These are phyloP conservation scores for Echinops telfairi DNA, from an alignment of 2,113 vertebrate genomes.

Conservation along the genomic window DNA sequence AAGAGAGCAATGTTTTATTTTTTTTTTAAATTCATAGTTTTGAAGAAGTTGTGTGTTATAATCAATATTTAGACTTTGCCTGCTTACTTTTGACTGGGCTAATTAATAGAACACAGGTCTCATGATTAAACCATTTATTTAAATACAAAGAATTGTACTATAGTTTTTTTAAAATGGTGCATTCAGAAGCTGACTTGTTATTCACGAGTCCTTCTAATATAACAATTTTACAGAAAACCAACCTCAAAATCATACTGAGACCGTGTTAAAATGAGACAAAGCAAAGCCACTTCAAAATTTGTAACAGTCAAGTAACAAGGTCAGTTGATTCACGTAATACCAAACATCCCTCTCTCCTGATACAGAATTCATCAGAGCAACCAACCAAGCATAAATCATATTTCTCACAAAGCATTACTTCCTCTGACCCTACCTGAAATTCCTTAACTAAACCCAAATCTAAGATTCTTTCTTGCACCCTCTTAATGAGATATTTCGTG, in stretches of 20 bases:
- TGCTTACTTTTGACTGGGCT: background rate
- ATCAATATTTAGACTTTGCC: constrained; percentile 2
- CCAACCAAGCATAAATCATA: background rate
- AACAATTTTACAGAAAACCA: background rate
- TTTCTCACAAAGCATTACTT: background rate
- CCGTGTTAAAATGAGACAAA: constrained; percentile 30
- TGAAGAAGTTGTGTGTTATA: constrained; percentile 44
- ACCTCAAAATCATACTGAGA: constrained; percentile 5
- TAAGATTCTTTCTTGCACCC: constrained; percentile 13
- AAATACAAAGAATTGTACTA: background rate
- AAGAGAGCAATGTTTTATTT: constrained; percentile 41
- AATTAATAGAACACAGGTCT: background rate
- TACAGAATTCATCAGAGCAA: background rate
- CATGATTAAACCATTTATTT: constrained; percentile 13
- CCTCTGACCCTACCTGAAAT: background rate
- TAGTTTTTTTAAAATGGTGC: background rate
- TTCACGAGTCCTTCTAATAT: background rate
- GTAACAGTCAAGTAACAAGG: background rate
- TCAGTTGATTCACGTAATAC: background rate
- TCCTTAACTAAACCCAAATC: constrained; percentile 10
- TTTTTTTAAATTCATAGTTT: background rate
- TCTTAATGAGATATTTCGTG: background rate
- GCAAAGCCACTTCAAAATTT: constrained; percentile 44
- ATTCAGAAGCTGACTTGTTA: constrained; percentile 22
- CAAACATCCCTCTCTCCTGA: constrained; percentile 22